Conservation (phyloP, 2,888 invertebrate genomes). For the Flexamia atlantica region DNA sequence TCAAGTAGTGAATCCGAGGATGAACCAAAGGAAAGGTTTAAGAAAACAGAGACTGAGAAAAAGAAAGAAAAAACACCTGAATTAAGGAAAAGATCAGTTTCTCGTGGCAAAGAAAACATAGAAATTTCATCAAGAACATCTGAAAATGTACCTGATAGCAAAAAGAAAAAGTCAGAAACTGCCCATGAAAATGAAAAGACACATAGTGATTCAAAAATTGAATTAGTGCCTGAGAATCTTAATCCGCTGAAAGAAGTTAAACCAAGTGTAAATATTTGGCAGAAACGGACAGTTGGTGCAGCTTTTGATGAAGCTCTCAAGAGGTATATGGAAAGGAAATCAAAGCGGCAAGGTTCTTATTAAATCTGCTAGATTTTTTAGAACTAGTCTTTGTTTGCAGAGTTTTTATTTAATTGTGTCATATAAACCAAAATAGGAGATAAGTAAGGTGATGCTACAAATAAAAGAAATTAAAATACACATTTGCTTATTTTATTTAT, state of each 20-base stretch:
- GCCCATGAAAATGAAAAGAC: constrained; percentile 70
- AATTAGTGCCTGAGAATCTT: not conserved
- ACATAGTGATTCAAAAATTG: constrained; percentile 58
- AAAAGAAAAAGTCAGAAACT: constrained; percentile 71
- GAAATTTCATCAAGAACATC: constrained; percentile 64
- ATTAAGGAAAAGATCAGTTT: constrained; percentile 26
- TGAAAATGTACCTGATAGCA: constrained; percentile 67
- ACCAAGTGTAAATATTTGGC: constrained; percentile 80
- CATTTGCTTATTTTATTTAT: too few relatives aligned
- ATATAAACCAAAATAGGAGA: too few relatives aligned
- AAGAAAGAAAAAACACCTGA: constrained; percentile 22
- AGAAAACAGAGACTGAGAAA: constrained; percentile 20
- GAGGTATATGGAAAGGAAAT: constrained; percentile 84
- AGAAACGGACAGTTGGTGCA: constrained; percentile 89
- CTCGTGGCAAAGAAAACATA: constrained; percentile 34
- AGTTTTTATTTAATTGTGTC: too few relatives aligned
- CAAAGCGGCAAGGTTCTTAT: constrained; percentile 39
- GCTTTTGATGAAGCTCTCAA: constrained; percentile 86
- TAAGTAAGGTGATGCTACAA: too few relatives aligned
- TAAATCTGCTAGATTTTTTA: not conserved
- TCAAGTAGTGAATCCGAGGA: constrained; percentile 62
- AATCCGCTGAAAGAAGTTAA: constrained; percentile 36
- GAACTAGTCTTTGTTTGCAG: too few relatives aligned
- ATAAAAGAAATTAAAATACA: too few relatives aligned
- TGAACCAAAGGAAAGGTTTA: not conserved